These are phyloP conservation scores for Labia minor DNA, from an alignment of 2,888 invertebrate species.

Conservation along the genomic window DNA sequence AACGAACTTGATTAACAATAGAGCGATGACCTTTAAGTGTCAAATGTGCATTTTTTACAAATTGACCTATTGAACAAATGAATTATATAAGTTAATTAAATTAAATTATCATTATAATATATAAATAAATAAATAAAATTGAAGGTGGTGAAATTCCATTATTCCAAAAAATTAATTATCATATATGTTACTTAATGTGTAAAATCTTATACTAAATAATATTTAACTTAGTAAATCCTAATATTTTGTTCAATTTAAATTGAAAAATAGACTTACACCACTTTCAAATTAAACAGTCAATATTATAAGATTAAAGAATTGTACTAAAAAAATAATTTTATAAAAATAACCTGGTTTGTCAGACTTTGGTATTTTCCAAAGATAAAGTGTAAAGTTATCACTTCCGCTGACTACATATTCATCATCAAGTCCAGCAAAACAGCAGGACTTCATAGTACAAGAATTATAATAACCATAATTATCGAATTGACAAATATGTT, in stretches of 20 bases:
- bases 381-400: conserved; percentile 88
- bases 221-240: no score
- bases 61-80: conserved; percentile 36
- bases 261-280: no score
- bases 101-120: no score
- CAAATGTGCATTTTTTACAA: conserved; percentile 64
- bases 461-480: conserved; percentile 84
- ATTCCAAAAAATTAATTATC: no score
- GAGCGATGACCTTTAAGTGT: conserved; percentile 84
- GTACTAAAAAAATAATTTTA: no score
- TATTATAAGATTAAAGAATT: no score
- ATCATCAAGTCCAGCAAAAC: conserved; percentile 82
- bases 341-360: conserved; percentile 36
- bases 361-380: conserved; percentile 78
- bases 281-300: no score
- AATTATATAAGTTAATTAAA: neutral
- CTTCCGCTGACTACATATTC: conserved; percentile 87
- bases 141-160: neutral
- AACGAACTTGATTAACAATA: conserved; percentile 93
- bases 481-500: conserved; percentile 74
- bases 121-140: conserved; percentile 13
- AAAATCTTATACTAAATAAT: neutral
- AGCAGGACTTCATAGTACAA: conserved; percentile 95
- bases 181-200: no score
- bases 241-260: no score